A percentile compares a stretch with the other conserved stretches of the same genome.
Conservation (phyloP, 64 coral and sea anemone genomes). For the Montipora capricornis region DNA sequence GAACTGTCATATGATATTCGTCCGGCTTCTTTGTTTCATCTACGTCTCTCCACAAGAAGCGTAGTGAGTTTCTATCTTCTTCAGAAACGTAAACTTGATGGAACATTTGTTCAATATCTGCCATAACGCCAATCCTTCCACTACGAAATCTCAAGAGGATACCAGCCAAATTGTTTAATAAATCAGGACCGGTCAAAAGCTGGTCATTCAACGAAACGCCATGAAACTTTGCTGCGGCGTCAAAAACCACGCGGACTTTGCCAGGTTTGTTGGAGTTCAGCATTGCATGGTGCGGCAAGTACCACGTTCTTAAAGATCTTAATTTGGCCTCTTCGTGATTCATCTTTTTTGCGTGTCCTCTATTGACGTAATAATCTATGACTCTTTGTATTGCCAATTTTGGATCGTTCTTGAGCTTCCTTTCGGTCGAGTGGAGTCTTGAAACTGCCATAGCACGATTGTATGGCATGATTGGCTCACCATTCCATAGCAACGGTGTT, state of each 20-base stretch:
- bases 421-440: too few species aligned
- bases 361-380: slow-evolving; percentile 5
- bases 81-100: slow-evolving; percentile 53
- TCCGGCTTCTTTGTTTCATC: slow-evolving; percentile 15
- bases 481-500: too few species aligned
- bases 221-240: slow-evolving; percentile 55
- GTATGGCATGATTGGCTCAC: too few species aligned
- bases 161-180: slow-evolving; percentile 35
- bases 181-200: slow-evolving; percentile 45
- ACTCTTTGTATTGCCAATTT: background rate
- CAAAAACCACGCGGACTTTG: slow-evolving; percentile 66
- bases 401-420: background rate
- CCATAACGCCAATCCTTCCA: slow-evolving; percentile 39
- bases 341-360: slow-evolving; percentile 34
- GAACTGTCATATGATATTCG: slow-evolving; percentile 53
- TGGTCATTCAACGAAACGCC: slow-evolving; percentile 32
- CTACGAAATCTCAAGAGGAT: slow-evolving; percentile 48
- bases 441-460: too few species aligned
- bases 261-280: slow-evolving; percentile 64
- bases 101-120: slow-evolving; percentile 60
- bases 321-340: background rate
- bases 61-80: slow-evolving; percentile 47
- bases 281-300: slow-evolving; percentile 63
- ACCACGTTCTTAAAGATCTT: background rate
- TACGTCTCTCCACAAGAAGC: slow-evolving; percentile 61